phyloP scores from a whole-genome alignment of 2,888 invertebrate genomes.

The Sinelater perroti region DNA sequence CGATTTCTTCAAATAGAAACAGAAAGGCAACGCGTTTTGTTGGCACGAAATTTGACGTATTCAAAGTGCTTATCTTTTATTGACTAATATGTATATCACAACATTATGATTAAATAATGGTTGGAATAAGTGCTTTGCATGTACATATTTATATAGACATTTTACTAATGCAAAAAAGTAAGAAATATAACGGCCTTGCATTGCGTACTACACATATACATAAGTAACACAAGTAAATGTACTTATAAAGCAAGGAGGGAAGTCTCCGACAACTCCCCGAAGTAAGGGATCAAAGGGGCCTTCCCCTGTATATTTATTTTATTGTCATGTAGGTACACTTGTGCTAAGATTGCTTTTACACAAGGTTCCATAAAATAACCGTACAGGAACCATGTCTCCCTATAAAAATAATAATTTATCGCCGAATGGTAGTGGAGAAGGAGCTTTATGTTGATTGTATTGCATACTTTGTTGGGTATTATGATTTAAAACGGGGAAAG shows the following conservation, averaged over 20 bases:
- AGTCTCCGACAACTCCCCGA: conserved; percentile 33
- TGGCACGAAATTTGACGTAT: too few relatives aligned
- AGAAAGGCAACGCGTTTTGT: too few relatives aligned
- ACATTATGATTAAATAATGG: too few relatives aligned
- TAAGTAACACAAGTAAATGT: conserved; percentile 27
- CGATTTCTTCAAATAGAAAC: too few relatives aligned
- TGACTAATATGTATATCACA: too few relatives aligned
- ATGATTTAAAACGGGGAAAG: conserved; percentile 26
- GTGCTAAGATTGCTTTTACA: conserved; percentile 55
- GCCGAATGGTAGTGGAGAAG: conserved; percentile 28
- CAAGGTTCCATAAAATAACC: conserved; percentile 26
- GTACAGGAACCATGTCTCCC: conserved; percentile 27
- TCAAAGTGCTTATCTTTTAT: too few relatives aligned
- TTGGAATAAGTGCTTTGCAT: too few relatives aligned
- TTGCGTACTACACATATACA: conserved; percentile 6
- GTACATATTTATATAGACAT: too few relatives aligned
- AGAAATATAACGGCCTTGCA: too few relatives aligned
- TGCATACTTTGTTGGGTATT: conserved; percentile 28
- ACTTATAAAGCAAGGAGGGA: conserved; percentile 28
- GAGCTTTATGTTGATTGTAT: conserved; percentile 41
- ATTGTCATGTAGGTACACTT: conserved; percentile 60
- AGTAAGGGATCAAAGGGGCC: conserved; percentile 55
- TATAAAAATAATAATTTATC: conserved; percentile 38
- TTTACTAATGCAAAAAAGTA: too few relatives aligned
- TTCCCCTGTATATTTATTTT: conserved; percentile 59